These are phyloP conservation scores for Euura saliciscinereae DNA, from an alignment of 1,140 invertebrate genomes.

Conservation along the genomic window DNA sequence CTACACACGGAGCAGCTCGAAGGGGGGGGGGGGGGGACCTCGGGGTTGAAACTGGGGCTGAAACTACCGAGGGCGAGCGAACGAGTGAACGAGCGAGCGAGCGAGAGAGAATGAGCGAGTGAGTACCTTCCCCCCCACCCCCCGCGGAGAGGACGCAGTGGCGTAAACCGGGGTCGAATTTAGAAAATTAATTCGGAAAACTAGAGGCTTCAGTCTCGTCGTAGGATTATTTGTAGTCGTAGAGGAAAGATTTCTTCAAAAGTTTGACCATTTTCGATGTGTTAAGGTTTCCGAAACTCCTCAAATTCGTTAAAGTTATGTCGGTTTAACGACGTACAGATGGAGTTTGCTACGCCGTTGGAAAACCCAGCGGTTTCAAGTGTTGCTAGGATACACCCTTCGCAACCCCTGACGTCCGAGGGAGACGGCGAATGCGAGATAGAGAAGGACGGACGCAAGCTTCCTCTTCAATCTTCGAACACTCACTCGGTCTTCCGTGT, in stretches of 20 bases:
- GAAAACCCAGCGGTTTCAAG: slow-evolving; percentile 37
- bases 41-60: slow-evolving; percentile 6
- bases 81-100: neutral
- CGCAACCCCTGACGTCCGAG: slow-evolving; percentile 26
- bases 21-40: neutral
- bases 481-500: neutral
- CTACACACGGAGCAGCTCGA: neutral
- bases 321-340: neutral
- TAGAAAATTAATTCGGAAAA: too few relatives aligned
- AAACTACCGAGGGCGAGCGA: neutral
- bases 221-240: too few relatives aligned
- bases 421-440: neutral
- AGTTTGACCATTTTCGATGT: too few relatives aligned
- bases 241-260: too few relatives aligned
- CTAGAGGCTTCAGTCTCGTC: too few relatives aligned
- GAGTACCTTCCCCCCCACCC: neutral
- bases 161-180: neutral
- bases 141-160: neutral
- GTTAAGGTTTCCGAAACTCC: too few relatives aligned
- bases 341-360: neutral
- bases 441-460: neutral
- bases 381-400: slow-evolving; percentile 53
- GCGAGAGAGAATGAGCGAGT: neutral
- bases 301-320: too few relatives aligned
- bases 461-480: slow-evolving; percentile 7